Evolutionary conservation across 2,888 invertebrate genomes (phyloP).

Genomic region (Phalangium opilio): DNA sequence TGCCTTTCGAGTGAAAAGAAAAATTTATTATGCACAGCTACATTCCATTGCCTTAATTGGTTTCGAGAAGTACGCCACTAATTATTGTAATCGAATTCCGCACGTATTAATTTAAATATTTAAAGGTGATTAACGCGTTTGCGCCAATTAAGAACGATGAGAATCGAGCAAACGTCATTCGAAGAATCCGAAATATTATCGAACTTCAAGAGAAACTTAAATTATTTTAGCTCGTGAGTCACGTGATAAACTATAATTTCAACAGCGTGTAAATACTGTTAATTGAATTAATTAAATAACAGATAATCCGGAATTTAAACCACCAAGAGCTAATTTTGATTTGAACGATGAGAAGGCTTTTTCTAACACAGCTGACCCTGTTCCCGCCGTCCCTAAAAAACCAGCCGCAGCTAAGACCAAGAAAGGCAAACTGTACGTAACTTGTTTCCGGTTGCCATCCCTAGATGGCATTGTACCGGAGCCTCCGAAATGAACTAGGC

Average conservation of each 20-base stretch:
- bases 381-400: too few relatives aligned
- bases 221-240: slow-evolving; percentile 28
- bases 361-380: too few relatives aligned
- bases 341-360: too few relatives aligned
- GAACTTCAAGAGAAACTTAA: slow-evolving; percentile 34
- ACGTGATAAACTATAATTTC: slow-evolving; percentile 9
- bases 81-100: too few relatives aligned
- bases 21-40: slow-evolving; percentile 26
- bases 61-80: slow-evolving; percentile 32
- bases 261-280: too few relatives aligned
- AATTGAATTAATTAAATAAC: too few relatives aligned
- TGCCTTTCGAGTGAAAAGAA: slow-evolving; percentile 27
- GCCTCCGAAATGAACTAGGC: too few relatives aligned
- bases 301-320: slow-evolving; percentile 27
- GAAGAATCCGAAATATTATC: slow-evolving; percentile 39
- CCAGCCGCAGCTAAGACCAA: too few relatives aligned
- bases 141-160: slow-evolving; percentile 28
- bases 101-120: too few relatives aligned
- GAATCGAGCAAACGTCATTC: slow-evolving; percentile 34
- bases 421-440: too few relatives aligned
- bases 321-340: slow-evolving; percentile 29
- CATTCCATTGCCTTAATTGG: slow-evolving; percentile 34
- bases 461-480: too few relatives aligned
- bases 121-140: slow-evolving; percentile 32
- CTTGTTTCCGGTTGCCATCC: too few relatives aligned